Percentiles rank a stretch among this genome's conserved stretches.
Evolutionary conservation across 37 sponge, comb jelly and placozoan species (phyloP).

Genomic region (Cliona cf. orientalis): DNA sequence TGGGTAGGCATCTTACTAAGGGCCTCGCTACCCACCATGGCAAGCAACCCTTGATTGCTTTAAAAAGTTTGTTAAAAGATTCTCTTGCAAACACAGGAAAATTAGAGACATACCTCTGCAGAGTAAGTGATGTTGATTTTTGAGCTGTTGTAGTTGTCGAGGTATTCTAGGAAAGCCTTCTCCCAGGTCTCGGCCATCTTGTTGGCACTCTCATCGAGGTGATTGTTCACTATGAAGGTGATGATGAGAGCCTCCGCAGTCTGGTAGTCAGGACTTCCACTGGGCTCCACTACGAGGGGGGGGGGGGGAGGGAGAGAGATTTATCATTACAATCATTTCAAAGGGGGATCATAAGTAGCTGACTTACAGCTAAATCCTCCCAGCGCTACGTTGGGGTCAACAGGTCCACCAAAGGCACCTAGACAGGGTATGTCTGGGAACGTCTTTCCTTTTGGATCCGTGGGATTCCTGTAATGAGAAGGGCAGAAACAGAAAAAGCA

Average conservation of each 20-base stretch:
- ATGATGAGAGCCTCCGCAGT: slow-evolving; percentile 84
- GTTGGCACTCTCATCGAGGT: slow-evolving; percentile 77
- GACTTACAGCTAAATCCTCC: slow-evolving; percentile 89
- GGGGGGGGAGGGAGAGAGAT: too few species aligned
- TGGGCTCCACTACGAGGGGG: slow-evolving; percentile 17
- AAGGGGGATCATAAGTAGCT: too few species aligned
- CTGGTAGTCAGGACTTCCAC: slow-evolving; percentile 54
- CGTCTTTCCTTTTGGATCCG: background rate
- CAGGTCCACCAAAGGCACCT: slow-evolving; percentile 85
- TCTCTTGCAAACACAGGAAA: too few species aligned
- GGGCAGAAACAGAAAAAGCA: too few species aligned
- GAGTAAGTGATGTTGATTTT: slow-evolving; percentile 46
- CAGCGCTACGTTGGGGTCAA: slow-evolving; percentile 84
- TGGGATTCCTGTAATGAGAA: slow-evolving; percentile 29
- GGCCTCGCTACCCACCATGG: too few species aligned
- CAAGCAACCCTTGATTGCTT: too few species aligned
- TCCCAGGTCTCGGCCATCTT: slow-evolving; percentile 92
- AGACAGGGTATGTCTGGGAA: slow-evolving; percentile 84
- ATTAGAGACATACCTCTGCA: slow-evolving; percentile 71
- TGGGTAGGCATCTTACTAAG: too few species aligned
- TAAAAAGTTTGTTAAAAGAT: too few species aligned
- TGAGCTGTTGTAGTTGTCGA: slow-evolving; percentile 33
- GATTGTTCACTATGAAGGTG: slow-evolving; percentile 90
- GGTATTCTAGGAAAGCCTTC: slow-evolving; percentile 57
- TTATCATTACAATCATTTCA: too few species aligned